Evolutionary conservation across 2,888 invertebrate genomes (phyloP).

Genomic region (Sinentomon sp.): DNA sequence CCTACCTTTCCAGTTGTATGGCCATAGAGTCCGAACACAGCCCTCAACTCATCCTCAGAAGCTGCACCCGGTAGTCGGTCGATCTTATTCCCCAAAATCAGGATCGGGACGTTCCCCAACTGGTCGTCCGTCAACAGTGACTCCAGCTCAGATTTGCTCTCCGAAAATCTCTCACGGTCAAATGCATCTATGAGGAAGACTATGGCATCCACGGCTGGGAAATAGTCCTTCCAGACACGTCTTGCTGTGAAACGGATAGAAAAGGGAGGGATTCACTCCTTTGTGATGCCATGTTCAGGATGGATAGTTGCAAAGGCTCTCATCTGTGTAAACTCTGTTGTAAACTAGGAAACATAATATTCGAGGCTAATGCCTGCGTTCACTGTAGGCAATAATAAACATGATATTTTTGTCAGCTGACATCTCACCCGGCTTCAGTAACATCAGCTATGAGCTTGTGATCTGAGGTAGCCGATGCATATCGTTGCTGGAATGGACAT

Average conservation of each 20-base stretch:
- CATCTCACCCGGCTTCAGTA: too few relatives aligned
- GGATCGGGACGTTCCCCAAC: slow-evolving; percentile 79
- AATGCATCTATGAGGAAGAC: slow-evolving; percentile 94
- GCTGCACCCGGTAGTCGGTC: slow-evolving; percentile 90
- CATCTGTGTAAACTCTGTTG: too few relatives aligned
- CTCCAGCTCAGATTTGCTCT: slow-evolving; percentile 70
- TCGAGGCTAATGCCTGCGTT: too few relatives aligned
- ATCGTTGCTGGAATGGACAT: too few relatives aligned
- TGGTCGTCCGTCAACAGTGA: slow-evolving; percentile 85
- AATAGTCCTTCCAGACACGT: slow-evolving; percentile 98
- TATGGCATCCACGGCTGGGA: slow-evolving; percentile 97
- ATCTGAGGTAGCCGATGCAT: too few relatives aligned
- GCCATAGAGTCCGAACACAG: slow-evolving; percentile 71
- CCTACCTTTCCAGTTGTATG: slow-evolving; percentile 90
- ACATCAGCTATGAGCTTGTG: too few relatives aligned
- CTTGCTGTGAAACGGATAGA: slow-evolving; percentile 34
- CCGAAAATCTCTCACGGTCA: slow-evolving; percentile 65
- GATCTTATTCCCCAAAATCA: slow-evolving; percentile 97
- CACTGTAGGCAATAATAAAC: too few relatives aligned
- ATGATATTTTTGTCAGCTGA: too few relatives aligned
- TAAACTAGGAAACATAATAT: too few relatives aligned
- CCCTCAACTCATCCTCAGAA: slow-evolving; percentile 86
- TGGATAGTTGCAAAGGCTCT: too few relatives aligned
- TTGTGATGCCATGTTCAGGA: too few relatives aligned
- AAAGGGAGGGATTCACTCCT: too few relatives aligned